These are phyloP conservation scores for Cochlearius cochlearius DNA, from an alignment of 2,113 vertebrate genomes.

Conservation along the genomic window DNA sequence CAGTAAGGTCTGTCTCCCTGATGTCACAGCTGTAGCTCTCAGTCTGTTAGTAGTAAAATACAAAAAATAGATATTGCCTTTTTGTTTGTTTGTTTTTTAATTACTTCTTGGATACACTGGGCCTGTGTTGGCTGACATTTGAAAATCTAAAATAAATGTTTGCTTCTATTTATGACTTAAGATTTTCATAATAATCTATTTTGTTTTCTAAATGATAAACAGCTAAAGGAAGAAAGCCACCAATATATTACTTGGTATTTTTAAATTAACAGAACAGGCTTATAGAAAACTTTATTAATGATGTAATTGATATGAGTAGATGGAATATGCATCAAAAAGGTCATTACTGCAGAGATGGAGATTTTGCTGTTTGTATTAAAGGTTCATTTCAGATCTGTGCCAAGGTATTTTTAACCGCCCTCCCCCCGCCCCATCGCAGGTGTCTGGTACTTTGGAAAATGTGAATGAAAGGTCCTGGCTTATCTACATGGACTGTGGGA, in stretches of 20 bases:
- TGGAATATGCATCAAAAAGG: constrained; percentile 29
- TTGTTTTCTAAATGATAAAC: background rate
- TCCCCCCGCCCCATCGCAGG: no score
- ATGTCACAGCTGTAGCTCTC: background rate
- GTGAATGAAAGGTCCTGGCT: constrained; percentile 13
- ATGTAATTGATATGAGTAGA: constrained; percentile 29
- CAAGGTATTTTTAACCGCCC: background rate
- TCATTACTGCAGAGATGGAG: constrained; percentile 30
- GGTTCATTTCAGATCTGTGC: background rate
- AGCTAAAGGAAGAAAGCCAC: background rate
- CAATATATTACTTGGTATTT: background rate
- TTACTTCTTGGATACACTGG: background rate
- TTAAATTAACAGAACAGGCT: constrained; percentile 10
- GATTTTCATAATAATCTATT: background rate
- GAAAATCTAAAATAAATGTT: background rate
- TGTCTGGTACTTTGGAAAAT: background rate
- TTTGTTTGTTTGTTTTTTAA: background rate
- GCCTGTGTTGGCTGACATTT: background rate
- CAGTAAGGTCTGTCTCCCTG: background rate
- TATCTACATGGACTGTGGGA: background rate
- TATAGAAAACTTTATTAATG: constrained; percentile 60
- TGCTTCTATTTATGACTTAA: background rate
- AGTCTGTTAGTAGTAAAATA: background rate
- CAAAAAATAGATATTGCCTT: rapidly evolving
- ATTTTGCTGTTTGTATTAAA: constrained; percentile 47